phyloP scores from a whole-genome alignment of 2,888 invertebrate species.

The Leptogaster cylindrica region DNA sequence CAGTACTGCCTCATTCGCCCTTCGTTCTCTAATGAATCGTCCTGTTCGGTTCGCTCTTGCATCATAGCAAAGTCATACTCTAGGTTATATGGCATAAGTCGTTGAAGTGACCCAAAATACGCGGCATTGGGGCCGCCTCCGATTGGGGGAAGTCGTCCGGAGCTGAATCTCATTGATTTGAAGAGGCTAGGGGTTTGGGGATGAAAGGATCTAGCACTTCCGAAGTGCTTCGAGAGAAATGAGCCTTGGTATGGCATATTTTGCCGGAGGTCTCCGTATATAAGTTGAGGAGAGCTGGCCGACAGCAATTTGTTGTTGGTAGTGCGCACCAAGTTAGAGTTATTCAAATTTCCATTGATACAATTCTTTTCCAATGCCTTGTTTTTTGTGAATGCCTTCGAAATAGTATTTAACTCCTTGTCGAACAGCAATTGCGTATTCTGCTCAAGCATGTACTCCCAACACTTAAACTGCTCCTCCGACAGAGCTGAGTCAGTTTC shows the following conservation, averaged over 20 bases:
- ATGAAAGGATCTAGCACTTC: constrained; percentile 80
- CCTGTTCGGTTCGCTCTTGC: constrained; percentile 73
- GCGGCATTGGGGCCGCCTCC: constrained; percentile 83
- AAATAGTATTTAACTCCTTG: constrained; percentile 83
- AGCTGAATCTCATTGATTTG: constrained; percentile 67
- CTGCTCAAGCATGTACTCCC: constrained; percentile 93
- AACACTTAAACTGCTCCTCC: constrained; percentile 89
- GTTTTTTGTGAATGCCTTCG: constrained; percentile 67
- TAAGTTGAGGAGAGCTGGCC: constrained; percentile 73
- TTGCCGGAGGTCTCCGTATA: constrained; percentile 51
- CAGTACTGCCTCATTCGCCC: constrained; percentile 88
- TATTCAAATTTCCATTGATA: constrained; percentile 45
- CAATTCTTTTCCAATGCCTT: constrained; percentile 46
- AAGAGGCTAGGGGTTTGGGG: constrained; percentile 63
- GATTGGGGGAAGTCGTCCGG: constrained; percentile 63
- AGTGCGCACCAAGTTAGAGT: constrained; percentile 53
- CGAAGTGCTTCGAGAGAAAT: constrained; percentile 77
- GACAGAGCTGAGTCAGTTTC: constrained; percentile 69
- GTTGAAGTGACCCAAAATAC: constrained; percentile 83
- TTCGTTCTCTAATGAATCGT: constrained; percentile 80
- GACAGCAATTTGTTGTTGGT: constrained; percentile 66
- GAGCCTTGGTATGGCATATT: constrained; percentile 57
- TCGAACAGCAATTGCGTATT: constrained; percentile 88
- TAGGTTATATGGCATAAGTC: constrained; percentile 82
- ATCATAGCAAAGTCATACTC: constrained; percentile 85